These are phyloP conservation scores for Drosophila histrio DNA, from an alignment of 2,888 invertebrate species.

Conservation along the genomic window DNA sequence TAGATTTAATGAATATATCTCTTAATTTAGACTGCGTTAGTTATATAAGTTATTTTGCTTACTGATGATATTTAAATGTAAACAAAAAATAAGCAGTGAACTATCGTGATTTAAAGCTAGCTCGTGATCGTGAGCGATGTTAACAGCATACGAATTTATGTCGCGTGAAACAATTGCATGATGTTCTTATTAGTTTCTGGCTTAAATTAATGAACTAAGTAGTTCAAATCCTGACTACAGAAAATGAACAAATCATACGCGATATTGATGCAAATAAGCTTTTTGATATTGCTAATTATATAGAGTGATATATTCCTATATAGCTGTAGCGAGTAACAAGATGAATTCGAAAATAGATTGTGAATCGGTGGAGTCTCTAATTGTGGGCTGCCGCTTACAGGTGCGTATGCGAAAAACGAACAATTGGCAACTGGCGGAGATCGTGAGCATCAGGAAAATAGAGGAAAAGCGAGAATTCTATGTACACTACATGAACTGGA, in stretches of 20 bases:
- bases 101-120: neutral
- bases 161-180: neutral
- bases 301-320: neutral
- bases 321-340: neutral
- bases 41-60: neutral
- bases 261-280: neutral
- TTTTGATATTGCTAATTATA: neutral
- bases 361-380: conserved; percentile 60
- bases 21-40: no score
- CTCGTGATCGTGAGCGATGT: neutral
- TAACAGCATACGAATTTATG: neutral
- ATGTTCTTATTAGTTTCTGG: neutral
- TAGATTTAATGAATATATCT: no score
- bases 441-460: conserved; percentile 96
- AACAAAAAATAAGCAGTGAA: neutral
- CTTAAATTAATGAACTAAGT: neutral
- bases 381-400: conserved; percentile 97
- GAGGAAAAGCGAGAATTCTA: conserved; percentile 90
- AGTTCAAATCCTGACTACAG: neutral
- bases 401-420: conserved; percentile 96
- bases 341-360: neutral
- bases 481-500: conserved; percentile 99
- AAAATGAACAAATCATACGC: neutral
- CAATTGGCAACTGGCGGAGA: conserved; percentile 98
- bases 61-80: neutral